Base-by-base conservation (phyloP, 2,113 vertebrate genomes). In the Meles meles region DNA sequence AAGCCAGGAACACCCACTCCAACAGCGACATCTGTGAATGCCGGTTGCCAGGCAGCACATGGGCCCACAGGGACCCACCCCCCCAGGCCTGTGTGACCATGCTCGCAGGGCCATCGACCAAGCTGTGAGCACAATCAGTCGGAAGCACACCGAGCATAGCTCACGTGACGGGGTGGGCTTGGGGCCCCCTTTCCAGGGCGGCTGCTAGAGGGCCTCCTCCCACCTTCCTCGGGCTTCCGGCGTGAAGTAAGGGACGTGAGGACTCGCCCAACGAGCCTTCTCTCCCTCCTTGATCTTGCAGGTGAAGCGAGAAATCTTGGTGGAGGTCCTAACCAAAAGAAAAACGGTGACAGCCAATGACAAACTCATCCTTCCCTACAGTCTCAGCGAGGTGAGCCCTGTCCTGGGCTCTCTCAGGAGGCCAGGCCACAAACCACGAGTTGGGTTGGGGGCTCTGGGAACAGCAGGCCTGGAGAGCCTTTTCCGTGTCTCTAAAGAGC, bases 271-370 rank as follows among this genome's bases (percentile, higher is more conserved):
- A 7, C 23, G 49, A 39, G 29, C 67, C 13, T 49, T 9, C 74
- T 6, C 52, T 85, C 7, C 39, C 47, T 85, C 82, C 86, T 71
- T 9, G 39, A n/a, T 25, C 77, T 67, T 86, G 15, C 97, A 99
- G 99, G 99, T 99, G 52, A 99, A 99, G 97, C 99, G 99, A 82
- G 99, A 99, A 98, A 98, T 99, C 98, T 97, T 99, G 80, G 99
- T 99, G 15, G 99, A 99, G 97, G 99, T 99, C 2, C 98, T 99
- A 95, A 99, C 99, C 5, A 99, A 99, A 98, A 99, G 99, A 99
- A 99, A 99, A 99, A 99, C 99, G 0, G 99, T 99, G 98, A 99
- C 99, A 0, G 99, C 99, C 90, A 99, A 99, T 2, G 99, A 99
- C 98, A 99, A 99, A 94, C 99, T 99, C 91, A 99, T 99, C 97